Conservation (phyloP, 2,113 vertebrate species). For the Vulpes vulpes region DNA sequence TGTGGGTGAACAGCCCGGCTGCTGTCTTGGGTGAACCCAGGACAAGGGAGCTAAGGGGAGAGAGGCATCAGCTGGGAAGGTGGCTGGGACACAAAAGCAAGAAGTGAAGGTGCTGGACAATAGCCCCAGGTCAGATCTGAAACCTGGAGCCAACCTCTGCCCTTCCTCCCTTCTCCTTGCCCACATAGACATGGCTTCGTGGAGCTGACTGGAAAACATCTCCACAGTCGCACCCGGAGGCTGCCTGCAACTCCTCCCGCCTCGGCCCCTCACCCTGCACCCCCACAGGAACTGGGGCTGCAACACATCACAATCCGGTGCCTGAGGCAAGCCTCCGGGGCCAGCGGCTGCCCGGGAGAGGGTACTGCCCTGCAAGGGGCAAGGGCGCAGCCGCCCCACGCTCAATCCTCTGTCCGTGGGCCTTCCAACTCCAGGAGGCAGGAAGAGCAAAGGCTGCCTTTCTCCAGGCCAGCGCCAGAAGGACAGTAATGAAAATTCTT, state of each 20-base stretch:
- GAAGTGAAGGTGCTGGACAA: neutral
- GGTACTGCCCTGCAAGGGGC: neutral
- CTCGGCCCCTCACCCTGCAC: neutral
- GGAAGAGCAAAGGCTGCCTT: neutral
- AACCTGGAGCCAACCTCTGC: neutral
- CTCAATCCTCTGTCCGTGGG: neutral
- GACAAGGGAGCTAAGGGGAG: neutral
- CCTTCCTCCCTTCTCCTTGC: neutral
- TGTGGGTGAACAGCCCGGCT: neutral
- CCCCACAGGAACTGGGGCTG: neutral
- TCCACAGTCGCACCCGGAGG: neutral
- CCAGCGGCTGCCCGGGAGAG: neutral
- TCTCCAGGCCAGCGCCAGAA: too few relatives aligned
- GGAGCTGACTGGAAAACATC: neutral
- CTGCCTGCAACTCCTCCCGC: neutral
- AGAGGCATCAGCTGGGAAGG: fast-evolving
- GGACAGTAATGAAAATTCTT: neutral
- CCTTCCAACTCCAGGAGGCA: neutral
- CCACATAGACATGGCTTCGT: neutral
- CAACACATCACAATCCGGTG: neutral
- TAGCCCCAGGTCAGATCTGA: neutral
- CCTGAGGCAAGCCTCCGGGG: neutral
- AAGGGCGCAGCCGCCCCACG: neutral
- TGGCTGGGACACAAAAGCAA: fast-evolving
- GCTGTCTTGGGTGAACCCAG: neutral